Evolutionary conservation across 2,113 vertebrate species (phyloP).

Genomic region (Mola mola): DNA sequence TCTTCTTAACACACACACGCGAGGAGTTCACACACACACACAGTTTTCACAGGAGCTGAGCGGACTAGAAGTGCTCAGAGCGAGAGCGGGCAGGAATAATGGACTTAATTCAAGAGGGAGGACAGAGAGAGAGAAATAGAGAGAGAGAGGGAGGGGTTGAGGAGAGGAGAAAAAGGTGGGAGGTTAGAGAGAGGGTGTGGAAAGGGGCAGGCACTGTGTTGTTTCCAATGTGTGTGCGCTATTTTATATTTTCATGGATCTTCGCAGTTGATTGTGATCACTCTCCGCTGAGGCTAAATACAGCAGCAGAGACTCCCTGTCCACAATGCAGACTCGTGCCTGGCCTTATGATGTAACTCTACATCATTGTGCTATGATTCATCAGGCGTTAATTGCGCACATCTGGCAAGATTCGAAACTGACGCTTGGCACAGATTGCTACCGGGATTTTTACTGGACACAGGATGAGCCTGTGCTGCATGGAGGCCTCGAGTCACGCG

Average conservation of each 20-base stretch:
- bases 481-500: too few species aligned
- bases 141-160: conserved; percentile 49
- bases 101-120: conserved; percentile 76
- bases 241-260: conserved; percentile 23
- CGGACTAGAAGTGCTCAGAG: conserved; percentile 63
- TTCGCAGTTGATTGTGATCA: background rate
- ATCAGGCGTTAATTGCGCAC: background rate
- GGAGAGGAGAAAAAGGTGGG: conserved; percentile 62
- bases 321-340: background rate
- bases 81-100: conserved; percentile 78
- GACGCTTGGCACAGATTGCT: background rate
- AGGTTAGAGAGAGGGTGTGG: conserved; percentile 63
- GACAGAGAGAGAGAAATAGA: conserved; percentile 40
- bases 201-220: conserved; percentile 50
- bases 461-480: too few species aligned
- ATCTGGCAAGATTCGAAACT: background rate
- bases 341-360: background rate
- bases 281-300: background rate
- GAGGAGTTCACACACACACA: conserved; percentile 50
- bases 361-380: background rate
- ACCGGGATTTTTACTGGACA: background rate
- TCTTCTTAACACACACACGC: conserved; percentile 56
- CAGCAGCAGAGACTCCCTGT: background rate
- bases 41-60: conserved; percentile 63
- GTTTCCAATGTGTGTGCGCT: conserved; percentile 5